Conservation (phyloP, 2,113 vertebrate genomes). For the Muntiacus muntjak region DNA sequence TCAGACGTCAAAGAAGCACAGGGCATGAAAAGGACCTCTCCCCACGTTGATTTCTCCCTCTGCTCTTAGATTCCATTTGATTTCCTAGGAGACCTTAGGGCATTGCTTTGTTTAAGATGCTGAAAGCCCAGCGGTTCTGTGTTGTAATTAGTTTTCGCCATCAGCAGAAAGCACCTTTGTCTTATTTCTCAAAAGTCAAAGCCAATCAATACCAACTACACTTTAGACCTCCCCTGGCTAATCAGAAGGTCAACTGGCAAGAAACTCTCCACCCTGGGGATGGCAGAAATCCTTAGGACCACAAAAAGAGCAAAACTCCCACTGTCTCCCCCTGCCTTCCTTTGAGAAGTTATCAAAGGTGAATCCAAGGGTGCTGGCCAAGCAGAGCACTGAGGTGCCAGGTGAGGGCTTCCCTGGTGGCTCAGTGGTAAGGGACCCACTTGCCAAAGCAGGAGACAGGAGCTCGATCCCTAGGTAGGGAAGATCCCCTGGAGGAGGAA, state of each 20-base stretch:
- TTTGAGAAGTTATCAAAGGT: background rate
- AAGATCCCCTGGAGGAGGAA: background rate
- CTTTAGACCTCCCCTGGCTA: slow-evolving; percentile 55
- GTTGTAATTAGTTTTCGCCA: slow-evolving; percentile 67
- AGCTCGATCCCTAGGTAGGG: background rate
- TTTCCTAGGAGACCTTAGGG: slow-evolving; percentile 36
- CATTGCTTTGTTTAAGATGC: slow-evolving; percentile 39
- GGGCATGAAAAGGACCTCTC: background rate
- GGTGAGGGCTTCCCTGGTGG: background rate
- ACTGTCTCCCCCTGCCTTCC: background rate
- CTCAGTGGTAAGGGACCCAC: background rate
- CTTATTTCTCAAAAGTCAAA: slow-evolving; percentile 59
- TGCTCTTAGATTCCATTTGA: background rate
- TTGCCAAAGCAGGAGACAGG: background rate
- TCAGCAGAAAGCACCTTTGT: slow-evolving; percentile 57
- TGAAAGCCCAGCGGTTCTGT: background rate
- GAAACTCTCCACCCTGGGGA: slow-evolving; percentile 51
- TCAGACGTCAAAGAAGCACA: background rate
- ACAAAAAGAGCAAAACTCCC: background rate
- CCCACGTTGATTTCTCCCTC: background rate
- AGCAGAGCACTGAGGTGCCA: background rate
- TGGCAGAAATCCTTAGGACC: background rate
- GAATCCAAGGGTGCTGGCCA: background rate
- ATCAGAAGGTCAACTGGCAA: slow-evolving; percentile 59
- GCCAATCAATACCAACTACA: slow-evolving; percentile 39